Evolutionary conservation across 2,113 vertebrate species (phyloP).

Genomic region (Macrotis lagotis): DNA sequence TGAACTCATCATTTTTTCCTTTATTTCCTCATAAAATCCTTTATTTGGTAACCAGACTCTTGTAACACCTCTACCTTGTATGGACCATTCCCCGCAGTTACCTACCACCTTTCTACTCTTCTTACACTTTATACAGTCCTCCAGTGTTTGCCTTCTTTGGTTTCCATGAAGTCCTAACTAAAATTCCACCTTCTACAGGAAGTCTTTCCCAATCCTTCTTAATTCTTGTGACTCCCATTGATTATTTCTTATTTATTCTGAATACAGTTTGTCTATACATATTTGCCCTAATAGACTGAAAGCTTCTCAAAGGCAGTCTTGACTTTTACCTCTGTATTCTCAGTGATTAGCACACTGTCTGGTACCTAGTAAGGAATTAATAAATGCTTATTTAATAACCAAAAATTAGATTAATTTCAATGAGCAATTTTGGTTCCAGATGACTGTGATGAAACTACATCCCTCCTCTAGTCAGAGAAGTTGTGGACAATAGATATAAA

Average conservation of each 20-base stretch:
- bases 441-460: no score
- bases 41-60: not conserved
- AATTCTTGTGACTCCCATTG: not conserved
- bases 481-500: no score
- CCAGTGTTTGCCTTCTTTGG: not conserved
- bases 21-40: not conserved
- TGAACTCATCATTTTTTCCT: not conserved
- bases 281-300: no score
- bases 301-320: no score
- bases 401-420: no score
- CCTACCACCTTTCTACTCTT: not conserved
- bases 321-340: no score
- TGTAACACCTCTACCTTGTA: not conserved
- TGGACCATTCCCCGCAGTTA: no score
- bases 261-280: not conserved
- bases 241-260: not conserved
- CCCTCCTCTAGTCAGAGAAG: no score
- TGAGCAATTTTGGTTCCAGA: no score
- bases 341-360: no score
- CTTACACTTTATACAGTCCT: not conserved
- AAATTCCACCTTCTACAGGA: not conserved
- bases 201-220: not conserved
- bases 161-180: not conserved
- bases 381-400: no score
- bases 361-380: no score